A percentile compares a stretch with the other conserved stretches of the same genome.
These are phyloP conservation scores for Drosophila limbata DNA, from an alignment of 2,888 invertebrate genomes.

Conservation along the genomic window DNA sequence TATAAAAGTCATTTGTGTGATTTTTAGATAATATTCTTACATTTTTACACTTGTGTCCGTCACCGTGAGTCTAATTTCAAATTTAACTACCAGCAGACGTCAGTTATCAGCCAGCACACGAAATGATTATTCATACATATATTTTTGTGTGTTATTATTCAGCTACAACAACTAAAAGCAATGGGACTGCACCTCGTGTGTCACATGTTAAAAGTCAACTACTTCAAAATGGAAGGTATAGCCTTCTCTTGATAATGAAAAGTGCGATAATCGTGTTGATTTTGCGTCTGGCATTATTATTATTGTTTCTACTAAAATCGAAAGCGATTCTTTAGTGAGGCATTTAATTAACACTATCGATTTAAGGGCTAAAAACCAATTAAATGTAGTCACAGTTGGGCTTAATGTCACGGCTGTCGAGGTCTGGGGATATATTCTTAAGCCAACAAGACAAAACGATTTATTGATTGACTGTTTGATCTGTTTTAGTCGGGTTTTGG, in stretches of 20 bases:
- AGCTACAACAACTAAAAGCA: conserved; percentile 26
- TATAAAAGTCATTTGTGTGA: conserved; percentile 10
- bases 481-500: conserved; percentile 22
- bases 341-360: conserved; percentile 22
- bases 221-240: conserved; percentile 3
- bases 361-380: conserved; percentile 72
- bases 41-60: conserved; percentile 22
- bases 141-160: conserved; percentile 47
- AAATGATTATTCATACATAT: conserved; percentile 47
- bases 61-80: conserved; percentile 10
- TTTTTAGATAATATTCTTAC: conserved; percentile 18
- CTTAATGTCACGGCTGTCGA: conserved; percentile 37
- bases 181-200: conserved; percentile 28
- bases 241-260: conserved; percentile 23
- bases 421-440: conserved; percentile 15
- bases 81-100: conserved; percentile 16
- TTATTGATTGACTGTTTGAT: conserved; percentile 40
- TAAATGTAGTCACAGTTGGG: conserved; percentile 29
- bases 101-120: conserved; percentile 55
- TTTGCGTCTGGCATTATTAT: neutral
- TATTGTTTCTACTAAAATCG: neutral
- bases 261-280: conserved; percentile 7
- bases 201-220: conserved; percentile 60
- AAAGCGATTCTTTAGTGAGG: neutral
- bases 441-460: conserved; percentile 7